Conservation (phyloP, 1,140 invertebrate species). For the Drosophila miranda region DNA sequence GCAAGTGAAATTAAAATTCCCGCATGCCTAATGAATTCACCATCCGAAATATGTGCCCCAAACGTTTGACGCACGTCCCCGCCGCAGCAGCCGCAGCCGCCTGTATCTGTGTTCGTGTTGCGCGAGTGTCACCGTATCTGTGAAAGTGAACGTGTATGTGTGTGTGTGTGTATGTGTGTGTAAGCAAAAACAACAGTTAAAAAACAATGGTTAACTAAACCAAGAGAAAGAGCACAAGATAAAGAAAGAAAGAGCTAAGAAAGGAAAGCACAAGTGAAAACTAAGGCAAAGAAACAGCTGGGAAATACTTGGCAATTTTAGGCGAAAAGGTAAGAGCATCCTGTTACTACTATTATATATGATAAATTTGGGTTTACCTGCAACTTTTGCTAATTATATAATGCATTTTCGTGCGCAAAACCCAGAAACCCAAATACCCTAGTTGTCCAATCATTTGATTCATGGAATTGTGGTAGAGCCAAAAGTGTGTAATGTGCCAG, state of each 20-base stretch:
- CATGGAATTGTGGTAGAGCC: too few relatives aligned
- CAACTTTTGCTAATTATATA: too few relatives aligned
- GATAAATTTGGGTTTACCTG: too few relatives aligned
- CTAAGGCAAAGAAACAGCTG: slow-evolving; percentile 10
- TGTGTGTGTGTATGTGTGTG: slow-evolving; percentile 43
- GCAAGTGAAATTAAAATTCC: slow-evolving; percentile 79
- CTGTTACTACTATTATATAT: too few relatives aligned
- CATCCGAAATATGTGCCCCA: slow-evolving; percentile 11
- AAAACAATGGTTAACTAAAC: slow-evolving; percentile 55
- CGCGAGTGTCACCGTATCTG: slow-evolving; percentile 2
- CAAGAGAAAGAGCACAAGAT: slow-evolving; percentile 28
- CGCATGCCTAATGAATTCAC: slow-evolving; percentile 76
- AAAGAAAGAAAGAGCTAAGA: slow-evolving; percentile 3
- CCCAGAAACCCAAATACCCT: too few relatives aligned
- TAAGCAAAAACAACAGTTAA: slow-evolving; percentile 30
- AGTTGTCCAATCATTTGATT: too few relatives aligned
- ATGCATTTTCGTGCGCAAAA: too few relatives aligned
- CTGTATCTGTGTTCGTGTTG: neutral
- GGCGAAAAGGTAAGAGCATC: too few relatives aligned
- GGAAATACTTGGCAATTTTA: too few relatives aligned
- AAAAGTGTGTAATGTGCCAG: too few relatives aligned
- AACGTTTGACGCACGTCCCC: slow-evolving; percentile 8
- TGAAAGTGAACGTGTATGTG: slow-evolving; percentile 17
- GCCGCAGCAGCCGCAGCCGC: slow-evolving; percentile 16
- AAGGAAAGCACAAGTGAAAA: slow-evolving; percentile 34